Evolutionary conservation across 2,888 invertebrate genomes (phyloP), one percentile per base, ranked within the genome.

Genomic region (Cephus spinipes): DNA sequence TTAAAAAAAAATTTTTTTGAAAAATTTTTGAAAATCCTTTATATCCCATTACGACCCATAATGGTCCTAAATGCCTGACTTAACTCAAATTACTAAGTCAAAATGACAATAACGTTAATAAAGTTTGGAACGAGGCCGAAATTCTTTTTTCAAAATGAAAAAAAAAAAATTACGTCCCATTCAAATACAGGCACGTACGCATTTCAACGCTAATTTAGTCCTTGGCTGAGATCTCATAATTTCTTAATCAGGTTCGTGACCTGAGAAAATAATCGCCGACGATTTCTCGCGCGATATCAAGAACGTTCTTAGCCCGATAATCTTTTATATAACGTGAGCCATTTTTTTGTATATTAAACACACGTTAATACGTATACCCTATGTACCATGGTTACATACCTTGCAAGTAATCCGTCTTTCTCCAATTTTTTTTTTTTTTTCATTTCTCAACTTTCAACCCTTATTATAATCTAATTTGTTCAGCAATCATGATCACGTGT

Each of bases 201-300:
- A 31, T 32, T 33, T 71, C 71, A 32, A 32, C 71, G 33, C 23
- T 71, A 71, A 71, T 71, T 71, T 71, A 31, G 71, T 3, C 4
- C 71, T 31, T 11, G 12, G 31, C 71, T 31, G 32, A 33, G 11
- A 71, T 71, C 55, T 55, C 55, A 71, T 71, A 71, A 71, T 33
- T 31, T 71, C 71, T 71, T 71, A 71, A 71, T 71, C 32, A 31
- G 71, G 71, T 71, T 71, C 71, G 71, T 71, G 71, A 71, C 71
- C 71, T 31, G 71, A 33, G 71, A 33, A 33, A 71, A 71, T 71
- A 71, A 55, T 55, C 55, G 55, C 55, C 23, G 55, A 55, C 55
- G 55, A 55, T 55, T 23, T 55, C 23, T 55, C 55, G 55, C 55
- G 55, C 55, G 23, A 55, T 55, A 23, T 15, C 55, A 23, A 55